Conservation (phyloP, 2,113 vertebrate species). For the Ranitomeya variabilis region DNA sequence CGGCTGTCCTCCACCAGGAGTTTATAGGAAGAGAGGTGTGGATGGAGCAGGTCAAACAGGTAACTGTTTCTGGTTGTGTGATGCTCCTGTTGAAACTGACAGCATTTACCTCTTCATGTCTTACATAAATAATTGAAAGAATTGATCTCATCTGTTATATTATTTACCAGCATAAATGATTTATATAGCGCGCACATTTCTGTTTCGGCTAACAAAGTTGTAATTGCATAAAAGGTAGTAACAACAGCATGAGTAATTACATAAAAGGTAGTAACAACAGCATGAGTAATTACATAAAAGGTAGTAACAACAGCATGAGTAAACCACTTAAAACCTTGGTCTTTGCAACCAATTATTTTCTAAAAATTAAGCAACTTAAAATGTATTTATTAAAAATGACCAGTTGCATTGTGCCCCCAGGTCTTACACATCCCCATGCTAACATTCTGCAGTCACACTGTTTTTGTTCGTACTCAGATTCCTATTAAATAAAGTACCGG, state of each 20-base stretch:
- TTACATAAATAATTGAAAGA: background rate
- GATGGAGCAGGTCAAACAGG: slow-evolving; percentile 88
- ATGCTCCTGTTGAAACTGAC: background rate
- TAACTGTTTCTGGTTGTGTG: slow-evolving; percentile 61
- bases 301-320: background rate
- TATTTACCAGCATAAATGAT: background rate
- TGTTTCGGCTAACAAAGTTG: background rate
- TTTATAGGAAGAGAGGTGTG: slow-evolving; percentile 83
- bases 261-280: background rate
- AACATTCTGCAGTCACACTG: no score
- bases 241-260: background rate
- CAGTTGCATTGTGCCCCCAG: no score
- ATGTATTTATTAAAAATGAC: no score
- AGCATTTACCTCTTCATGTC: background rate
- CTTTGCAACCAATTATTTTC: no score
- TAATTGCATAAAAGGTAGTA: background rate
- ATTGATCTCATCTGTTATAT: background rate
- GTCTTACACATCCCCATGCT: no score
- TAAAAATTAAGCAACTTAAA: no score
- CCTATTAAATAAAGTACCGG: no score
- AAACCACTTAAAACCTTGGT: no score
- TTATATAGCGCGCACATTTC: background rate
- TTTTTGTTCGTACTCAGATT: no score
- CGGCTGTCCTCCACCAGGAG: slow-evolving; percentile 89
- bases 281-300: background rate